A percentile compares a stretch with the other conserved stretches of the same genome.
Evolutionary conservation across 2,888 invertebrate species (phyloP).

Genomic region (Melanotus villosus): DNA sequence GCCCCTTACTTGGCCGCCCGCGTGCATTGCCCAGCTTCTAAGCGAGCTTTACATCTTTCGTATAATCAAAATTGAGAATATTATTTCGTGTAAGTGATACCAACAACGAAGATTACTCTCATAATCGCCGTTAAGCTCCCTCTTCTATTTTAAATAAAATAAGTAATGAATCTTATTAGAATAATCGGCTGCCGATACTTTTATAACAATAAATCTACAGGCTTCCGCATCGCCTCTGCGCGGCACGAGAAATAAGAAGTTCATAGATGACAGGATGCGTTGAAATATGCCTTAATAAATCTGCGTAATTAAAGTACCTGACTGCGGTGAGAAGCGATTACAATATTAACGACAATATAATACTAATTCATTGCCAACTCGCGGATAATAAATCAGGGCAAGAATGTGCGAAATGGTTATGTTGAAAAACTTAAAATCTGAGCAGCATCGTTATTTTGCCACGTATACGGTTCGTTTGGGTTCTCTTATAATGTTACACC

Average conservation of each 20-base stretch:
- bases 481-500: too few species aligned
- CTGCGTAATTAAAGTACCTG: constrained; percentile 36
- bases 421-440: neutral
- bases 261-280: constrained; percentile 32
- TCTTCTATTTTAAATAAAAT: too few species aligned
- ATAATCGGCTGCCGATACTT: neutral
- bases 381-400: constrained; percentile 31
- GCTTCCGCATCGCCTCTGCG: constrained; percentile 1
- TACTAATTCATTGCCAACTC: constrained; percentile 32
- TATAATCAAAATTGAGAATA: too few species aligned
- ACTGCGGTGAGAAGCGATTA: constrained; percentile 35
- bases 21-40: too few species aligned
- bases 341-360: constrained; percentile 43
- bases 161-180: neutral
- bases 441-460: neutral
- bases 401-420: constrained; percentile 16
- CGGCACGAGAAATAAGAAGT: constrained; percentile 5
- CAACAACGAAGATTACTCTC: too few species aligned
- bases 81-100: too few species aligned
- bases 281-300: constrained; percentile 37
- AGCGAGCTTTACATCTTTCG: too few species aligned
- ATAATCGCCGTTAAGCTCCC: too few species aligned
- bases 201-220: neutral
- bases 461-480: too few species aligned
- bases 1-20: too few species aligned